Evolutionary conservation across 2,888 invertebrate species (phyloP).

Genomic region (Macrophya annulata): DNA sequence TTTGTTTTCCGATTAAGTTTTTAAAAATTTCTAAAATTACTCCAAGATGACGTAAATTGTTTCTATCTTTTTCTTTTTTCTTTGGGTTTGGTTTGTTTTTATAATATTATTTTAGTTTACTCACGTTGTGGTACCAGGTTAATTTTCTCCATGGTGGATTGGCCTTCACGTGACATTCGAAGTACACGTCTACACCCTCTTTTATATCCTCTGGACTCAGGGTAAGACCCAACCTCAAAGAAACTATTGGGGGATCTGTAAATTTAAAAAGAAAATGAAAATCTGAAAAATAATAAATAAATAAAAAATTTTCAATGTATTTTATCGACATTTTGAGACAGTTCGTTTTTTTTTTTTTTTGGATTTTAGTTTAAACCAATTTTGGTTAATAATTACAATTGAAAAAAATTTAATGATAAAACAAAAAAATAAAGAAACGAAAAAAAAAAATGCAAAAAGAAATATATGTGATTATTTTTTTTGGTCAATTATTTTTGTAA

Average conservation of each 20-base stretch:
- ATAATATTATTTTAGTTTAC: constrained; percentile 76
- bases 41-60: background rate
- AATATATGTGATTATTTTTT: too few relatives aligned
- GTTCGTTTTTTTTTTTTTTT: too few relatives aligned
- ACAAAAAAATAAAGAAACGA: too few relatives aligned
- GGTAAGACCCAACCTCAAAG: constrained; percentile 90
- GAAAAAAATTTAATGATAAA: too few relatives aligned
- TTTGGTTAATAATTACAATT: too few relatives aligned
- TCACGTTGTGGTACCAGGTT: constrained; percentile 94
- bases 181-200: constrained; percentile 95
- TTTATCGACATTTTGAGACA: too few relatives aligned
- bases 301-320: background rate
- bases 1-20: too few relatives aligned
- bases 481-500: too few relatives aligned
- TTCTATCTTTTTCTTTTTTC: background rate
- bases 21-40: background rate
- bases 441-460: too few relatives aligned
- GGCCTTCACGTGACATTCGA: constrained; percentile 95
- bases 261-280: constrained; percentile 61
- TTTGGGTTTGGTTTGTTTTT: background rate
- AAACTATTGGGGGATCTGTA: constrained; percentile 93
- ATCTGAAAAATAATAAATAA: background rate
- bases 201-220: constrained; percentile 93
- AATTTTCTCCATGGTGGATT: constrained; percentile 93
- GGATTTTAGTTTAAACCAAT: too few relatives aligned